Evolutionary conservation across 2,888 invertebrate species (phyloP), one percentile per base, ranked within the genome.

Genomic region (Rhamphomyia laevipes): DNA sequence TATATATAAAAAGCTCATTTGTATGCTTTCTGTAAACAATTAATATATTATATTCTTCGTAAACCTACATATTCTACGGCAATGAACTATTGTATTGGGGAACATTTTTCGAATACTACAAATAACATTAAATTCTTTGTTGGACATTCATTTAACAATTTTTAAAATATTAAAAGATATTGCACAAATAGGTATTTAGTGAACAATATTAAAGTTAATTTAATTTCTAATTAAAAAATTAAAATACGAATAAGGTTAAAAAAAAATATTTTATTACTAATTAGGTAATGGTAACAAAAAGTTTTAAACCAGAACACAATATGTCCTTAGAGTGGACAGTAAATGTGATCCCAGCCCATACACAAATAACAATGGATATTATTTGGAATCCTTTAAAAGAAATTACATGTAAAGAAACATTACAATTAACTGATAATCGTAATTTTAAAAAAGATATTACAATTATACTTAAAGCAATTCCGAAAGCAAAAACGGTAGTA

Each of bases 371-470:
- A 48, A 68, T 86, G 57, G 75, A 75, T 38, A 68, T 86, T 59
- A 62, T 66, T 17, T 86, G 86, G 86, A 75, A 66, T 9, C 86
- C 86, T 0, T 64, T 60, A 15, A 71, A 75, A 55, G 74, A 73
- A 31, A 77, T 77, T 9, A 73, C 77, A 4, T 75, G 78, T 61
- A 72, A 82, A 52, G 81, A 84, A 58, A 76, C 75, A 1, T 67
- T 81, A 35, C 76, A 83, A 47, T 72, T 86, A 43, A 74, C 75
- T 2, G 81, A 82, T 66, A 77, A 75, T 52, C 74, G 75, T 49
- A 74, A 78, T 55, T 77, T 82, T 45, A 75, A 79, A 60, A 81
- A 80, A 68, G 82, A 84, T 61, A 74, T 85, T 5, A 73, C 78
- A 55, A 67, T 84, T 5, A 74, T 78, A 9, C 72, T 82, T 15